Evolutionary conservation across 2,797 vertebrate species (phyloP).

Genomic region (Alfaro cultratus): DNA sequence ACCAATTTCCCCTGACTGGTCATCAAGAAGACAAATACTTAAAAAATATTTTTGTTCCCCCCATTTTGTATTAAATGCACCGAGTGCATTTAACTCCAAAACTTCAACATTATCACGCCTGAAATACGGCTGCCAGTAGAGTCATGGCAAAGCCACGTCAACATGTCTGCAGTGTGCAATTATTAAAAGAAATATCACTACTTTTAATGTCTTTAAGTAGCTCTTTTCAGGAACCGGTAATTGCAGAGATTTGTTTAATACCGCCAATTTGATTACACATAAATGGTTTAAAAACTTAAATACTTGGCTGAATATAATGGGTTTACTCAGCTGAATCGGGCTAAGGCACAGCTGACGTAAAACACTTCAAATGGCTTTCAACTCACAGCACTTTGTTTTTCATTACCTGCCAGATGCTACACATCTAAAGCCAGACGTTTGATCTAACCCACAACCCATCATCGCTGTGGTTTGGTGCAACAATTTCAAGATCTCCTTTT

Average conservation of each 20-base stretch:
- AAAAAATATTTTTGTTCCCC: rapidly evolving
- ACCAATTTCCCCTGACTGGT: no score
- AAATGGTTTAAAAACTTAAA: neutral
- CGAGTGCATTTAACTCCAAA: neutral
- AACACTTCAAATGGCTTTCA: neutral
- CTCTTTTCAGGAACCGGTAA: neutral
- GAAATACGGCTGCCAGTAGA: neutral
- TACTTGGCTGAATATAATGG: neutral
- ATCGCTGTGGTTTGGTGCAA: neutral
- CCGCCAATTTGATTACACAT: neutral
- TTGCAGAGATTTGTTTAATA: neutral
- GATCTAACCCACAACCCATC: neutral
- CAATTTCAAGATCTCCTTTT: neutral
- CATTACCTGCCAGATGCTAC: neutral
- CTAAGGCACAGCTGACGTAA: neutral
- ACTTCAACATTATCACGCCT: neutral
- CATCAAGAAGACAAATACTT: neutral
- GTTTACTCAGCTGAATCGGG: neutral
- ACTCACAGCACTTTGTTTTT: neutral
- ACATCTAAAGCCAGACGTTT: neutral
- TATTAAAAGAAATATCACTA: neutral
- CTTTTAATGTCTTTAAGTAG: neutral
- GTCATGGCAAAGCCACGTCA: neutral
- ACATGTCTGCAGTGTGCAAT: neutral
- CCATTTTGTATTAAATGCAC: no score